Conservation (phyloP, 2,797 vertebrate species). For the Craterocephalus amniculus region DNA sequence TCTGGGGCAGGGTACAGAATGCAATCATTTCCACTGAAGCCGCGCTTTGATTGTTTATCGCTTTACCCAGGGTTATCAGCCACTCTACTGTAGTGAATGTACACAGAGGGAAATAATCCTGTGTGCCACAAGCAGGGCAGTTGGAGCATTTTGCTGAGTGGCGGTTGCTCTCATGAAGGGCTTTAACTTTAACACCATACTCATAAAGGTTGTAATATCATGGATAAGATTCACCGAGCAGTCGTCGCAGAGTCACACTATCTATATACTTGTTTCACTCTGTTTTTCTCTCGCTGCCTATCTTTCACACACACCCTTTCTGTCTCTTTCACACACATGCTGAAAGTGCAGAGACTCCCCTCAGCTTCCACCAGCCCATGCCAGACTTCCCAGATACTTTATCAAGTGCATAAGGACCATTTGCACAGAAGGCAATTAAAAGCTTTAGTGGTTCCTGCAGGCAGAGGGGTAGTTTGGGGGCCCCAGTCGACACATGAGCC, state of each 20-base stretch:
- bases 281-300: conserved; percentile 20
- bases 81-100: conserved; percentile 75
- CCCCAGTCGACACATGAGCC: conserved; percentile 95
- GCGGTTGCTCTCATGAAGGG: conserved; percentile 55
- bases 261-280: conserved; percentile 42
- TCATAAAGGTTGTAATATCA: conserved; percentile 67
- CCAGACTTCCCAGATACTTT: conserved; percentile 81
- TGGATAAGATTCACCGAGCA: conserved; percentile 55
- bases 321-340: conserved; percentile 48
- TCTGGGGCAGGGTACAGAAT: conserved; percentile 77
- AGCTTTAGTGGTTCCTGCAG: conserved; percentile 98
- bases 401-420: conserved; percentile 89
- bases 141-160: conserved; percentile 71
- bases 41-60: conserved; percentile 86
- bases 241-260: conserved; percentile 39
- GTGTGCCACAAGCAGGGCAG: conserved; percentile 48
- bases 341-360: conserved; percentile 62
- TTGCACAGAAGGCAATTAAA: conserved; percentile 99
- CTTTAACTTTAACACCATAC: conserved; percentile 55
- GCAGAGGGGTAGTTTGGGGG: conserved; percentile 96
- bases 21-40: conserved; percentile 85
- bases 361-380: conserved; percentile 63
- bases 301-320: conserved; percentile 45
- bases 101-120: conserved; percentile 73
- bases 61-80: conserved; percentile 79